A percentile compares a stretch with the other conserved stretches of the same genome.
Evolutionary conservation across 2,113 vertebrate genomes (phyloP).

Genomic region (Dicentrarchus labrax): DNA sequence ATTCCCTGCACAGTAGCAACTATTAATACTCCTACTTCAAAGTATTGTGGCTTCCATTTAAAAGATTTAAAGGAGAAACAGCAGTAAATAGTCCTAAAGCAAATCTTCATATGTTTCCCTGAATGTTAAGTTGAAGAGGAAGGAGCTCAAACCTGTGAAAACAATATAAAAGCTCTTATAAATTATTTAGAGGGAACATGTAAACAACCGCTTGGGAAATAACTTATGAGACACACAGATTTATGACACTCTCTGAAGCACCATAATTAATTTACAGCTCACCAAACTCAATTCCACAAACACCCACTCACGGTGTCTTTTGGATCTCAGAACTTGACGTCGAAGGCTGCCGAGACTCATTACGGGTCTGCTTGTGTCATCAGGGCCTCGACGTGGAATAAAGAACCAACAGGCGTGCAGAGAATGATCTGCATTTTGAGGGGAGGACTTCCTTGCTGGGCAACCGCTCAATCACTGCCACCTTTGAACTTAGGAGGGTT

Average conservation of each 20-base stretch:
- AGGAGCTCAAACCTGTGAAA: constrained; percentile 12
- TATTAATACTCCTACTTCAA: constrained; percentile 20
- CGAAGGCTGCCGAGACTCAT: neutral
- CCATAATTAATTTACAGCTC: constrained; percentile 29
- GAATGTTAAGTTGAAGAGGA: constrained; percentile 11
- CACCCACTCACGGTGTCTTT: neutral
- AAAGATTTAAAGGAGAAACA: constrained; percentile 12
- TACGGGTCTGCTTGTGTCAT: constrained; percentile 48
- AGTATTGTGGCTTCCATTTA: neutral
- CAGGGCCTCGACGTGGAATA: constrained; percentile 53
- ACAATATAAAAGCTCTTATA: constrained; percentile 9
- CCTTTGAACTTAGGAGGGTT: constrained; percentile 77
- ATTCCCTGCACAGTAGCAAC: constrained; percentile 12
- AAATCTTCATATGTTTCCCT: constrained; percentile 11
- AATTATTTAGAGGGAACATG: constrained; percentile 18
- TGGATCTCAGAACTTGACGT: constrained; percentile 1
- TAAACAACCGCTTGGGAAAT: neutral
- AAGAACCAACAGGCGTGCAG: constrained; percentile 62
- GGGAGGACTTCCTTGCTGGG: constrained; percentile 63
- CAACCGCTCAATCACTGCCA: constrained; percentile 78
- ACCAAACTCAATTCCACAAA: constrained; percentile 7
- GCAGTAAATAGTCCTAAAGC: constrained; percentile 2
- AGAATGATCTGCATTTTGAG: constrained; percentile 73
- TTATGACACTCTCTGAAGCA: constrained; percentile 7
- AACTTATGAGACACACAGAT: constrained; percentile 6